Percentiles rank a stretch among this genome's conserved stretches.
Conservation (phyloP, 2,888 invertebrate genomes). For the Glyphotaelius pellucidus region DNA sequence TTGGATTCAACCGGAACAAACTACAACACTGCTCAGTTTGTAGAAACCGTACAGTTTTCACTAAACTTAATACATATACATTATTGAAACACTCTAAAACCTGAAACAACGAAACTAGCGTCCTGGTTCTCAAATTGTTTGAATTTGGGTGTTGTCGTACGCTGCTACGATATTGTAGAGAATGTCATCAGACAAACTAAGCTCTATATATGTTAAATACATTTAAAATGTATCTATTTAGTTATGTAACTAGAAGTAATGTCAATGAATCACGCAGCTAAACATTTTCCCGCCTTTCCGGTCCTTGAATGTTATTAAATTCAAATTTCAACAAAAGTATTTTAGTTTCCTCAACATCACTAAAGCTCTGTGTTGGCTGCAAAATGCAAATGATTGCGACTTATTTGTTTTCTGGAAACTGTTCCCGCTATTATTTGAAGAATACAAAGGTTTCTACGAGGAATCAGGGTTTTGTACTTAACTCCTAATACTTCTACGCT, state of each 20-base stretch:
- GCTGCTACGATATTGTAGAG: not conserved
- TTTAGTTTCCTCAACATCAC: not conserved
- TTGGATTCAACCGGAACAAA: not conserved
- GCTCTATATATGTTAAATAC: not conserved
- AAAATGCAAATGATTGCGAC: not conserved
- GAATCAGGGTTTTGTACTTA: conserved; percentile 65
- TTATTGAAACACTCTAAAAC: not conserved
- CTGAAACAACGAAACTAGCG: not conserved
- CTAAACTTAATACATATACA: not conserved
- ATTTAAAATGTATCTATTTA: not conserved
- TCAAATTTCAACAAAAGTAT: not conserved
- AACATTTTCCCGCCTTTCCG: not conserved
- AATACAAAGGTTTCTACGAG: conserved; percentile 54
- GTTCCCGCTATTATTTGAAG: conserved; percentile 12
- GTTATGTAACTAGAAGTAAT: not conserved
- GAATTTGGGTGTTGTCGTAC: not conserved
- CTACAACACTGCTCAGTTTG: not conserved
- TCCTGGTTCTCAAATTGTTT: not conserved
- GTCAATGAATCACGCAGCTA: not conserved
- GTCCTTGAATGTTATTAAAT: not conserved
- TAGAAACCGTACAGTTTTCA: not conserved
- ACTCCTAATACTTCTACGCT: conserved; percentile 61
- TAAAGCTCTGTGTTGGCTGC: not conserved
- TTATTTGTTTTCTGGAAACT: not conserved
- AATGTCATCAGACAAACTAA: not conserved